phyloP scores from a whole-genome alignment of 2,113 vertebrate genomes.

The Enhydra lutris region DNA sequence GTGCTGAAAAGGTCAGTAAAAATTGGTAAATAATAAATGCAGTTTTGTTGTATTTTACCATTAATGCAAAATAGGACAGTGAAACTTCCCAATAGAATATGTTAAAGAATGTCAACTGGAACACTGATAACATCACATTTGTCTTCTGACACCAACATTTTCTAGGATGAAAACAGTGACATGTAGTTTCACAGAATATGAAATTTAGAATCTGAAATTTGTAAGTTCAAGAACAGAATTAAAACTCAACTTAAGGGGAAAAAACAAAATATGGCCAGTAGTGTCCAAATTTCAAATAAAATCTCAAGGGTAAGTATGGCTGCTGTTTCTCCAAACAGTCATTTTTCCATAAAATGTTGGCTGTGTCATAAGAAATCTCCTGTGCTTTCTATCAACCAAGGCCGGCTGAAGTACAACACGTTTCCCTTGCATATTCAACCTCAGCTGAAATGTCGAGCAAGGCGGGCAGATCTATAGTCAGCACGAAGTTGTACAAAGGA shows the following conservation, averaged over 20 bases:
- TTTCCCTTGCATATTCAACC: constrained; percentile 49
- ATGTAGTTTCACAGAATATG: constrained; percentile 62
- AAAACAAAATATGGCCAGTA: constrained; percentile 56
- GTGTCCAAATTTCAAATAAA: constrained; percentile 67
- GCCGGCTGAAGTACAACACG: constrained; percentile 41
- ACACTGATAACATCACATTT: constrained; percentile 68
- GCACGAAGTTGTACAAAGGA: constrained; percentile 98
- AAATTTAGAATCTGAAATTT: constrained; percentile 27
- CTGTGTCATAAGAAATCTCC: constrained; percentile 73
- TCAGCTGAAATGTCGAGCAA: constrained; percentile 98
- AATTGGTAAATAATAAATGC: constrained; percentile 68
- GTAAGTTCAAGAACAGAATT: constrained; percentile 60
- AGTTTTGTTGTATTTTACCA: constrained; percentile 76
- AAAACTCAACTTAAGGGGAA: constrained; percentile 64
- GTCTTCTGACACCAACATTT: constrained; percentile 60
- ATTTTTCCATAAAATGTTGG: constrained; percentile 70
- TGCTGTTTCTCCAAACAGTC: constrained; percentile 77
- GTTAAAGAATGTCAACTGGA: constrained; percentile 66
- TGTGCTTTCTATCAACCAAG: constrained; percentile 76
- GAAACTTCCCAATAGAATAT: constrained; percentile 71
- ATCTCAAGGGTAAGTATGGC: constrained; percentile 72
- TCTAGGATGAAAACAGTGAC: constrained; percentile 56
- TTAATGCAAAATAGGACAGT: constrained; percentile 75
- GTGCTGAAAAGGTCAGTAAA: constrained; percentile 77
- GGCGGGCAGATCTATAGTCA: constrained; percentile 96